A percentile compares a stretch with the other conserved stretches of the same genome.
Conservation (phyloP, 2,113 vertebrate genomes). For the Lepisosteus oculatus region DNA sequence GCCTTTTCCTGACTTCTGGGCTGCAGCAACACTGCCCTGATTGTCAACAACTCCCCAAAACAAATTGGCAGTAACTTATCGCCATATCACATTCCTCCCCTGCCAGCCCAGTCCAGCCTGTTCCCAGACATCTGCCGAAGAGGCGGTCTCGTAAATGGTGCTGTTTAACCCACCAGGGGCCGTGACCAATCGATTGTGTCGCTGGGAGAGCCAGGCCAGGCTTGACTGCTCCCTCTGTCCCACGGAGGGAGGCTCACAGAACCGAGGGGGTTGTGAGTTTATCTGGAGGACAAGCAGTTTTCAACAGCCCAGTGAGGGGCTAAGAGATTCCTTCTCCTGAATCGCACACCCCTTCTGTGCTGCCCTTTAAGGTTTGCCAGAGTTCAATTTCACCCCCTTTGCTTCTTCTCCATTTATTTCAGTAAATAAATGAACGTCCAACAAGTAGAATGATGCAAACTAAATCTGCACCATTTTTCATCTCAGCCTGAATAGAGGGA, state of each 20-base stretch:
- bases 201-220: background rate
- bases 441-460: conserved; percentile 31
- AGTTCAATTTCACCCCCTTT: conserved; percentile 19
- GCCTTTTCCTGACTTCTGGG: background rate
- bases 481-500: conserved; percentile 26
- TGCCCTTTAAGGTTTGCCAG: conserved; percentile 34
- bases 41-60: background rate
- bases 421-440: conserved; percentile 36
- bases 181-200: conserved; percentile 49
- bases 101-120: conserved; percentile 16
- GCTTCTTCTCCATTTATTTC: conserved; percentile 30
- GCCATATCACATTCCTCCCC: background rate
- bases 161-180: conserved; percentile 40
- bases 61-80: conserved; percentile 9
- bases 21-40: background rate
- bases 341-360: conserved; percentile 8
- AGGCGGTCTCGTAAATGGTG: conserved; percentile 26
- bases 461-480: conserved; percentile 35
- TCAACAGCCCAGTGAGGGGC: conserved; percentile 30
- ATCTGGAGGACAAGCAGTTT: conserved; percentile 38
- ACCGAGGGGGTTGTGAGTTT: conserved; percentile 35
- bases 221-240: conserved; percentile 17
- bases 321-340: conserved; percentile 11
- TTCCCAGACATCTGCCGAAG: conserved; percentile 42
- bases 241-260: conserved; percentile 30